phyloP scores from a whole-genome alignment of 2,888 invertebrate species.

The Abrostola triplasia region DNA sequence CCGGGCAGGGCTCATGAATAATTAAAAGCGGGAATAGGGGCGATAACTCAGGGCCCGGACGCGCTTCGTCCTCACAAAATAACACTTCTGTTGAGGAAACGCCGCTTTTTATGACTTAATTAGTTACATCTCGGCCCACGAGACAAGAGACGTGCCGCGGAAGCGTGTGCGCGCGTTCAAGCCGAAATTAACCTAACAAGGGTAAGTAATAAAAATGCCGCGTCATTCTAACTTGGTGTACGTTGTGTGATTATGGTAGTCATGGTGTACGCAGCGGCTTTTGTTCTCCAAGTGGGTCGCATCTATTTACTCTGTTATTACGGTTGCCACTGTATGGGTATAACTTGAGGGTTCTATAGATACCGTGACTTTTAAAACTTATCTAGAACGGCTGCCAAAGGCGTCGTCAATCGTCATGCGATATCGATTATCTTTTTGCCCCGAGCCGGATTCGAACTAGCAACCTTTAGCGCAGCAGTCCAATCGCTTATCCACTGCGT shows the following conservation, averaged over 20 bases:
- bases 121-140: constrained; percentile 75
- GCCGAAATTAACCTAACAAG: constrained; percentile 72
- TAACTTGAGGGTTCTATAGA: neutral
- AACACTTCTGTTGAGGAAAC: constrained; percentile 75
- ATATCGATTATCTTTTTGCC: no score
- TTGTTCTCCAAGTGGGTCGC: constrained; percentile 48
- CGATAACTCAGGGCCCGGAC: constrained; percentile 77
- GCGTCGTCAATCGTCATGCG: no score
- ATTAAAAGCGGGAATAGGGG: constrained; percentile 78
- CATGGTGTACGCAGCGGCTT: constrained; percentile 36
- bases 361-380: neutral
- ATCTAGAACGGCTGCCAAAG: no score
- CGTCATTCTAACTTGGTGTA: constrained; percentile 46
- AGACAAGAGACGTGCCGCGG: constrained; percentile 60
- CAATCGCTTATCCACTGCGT: no score
- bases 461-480: no score
- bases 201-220: constrained; percentile 58
- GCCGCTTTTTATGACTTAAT: constrained; percentile 82
- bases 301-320: constrained; percentile 22
- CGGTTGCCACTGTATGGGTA: constrained; percentile 6
- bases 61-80: constrained; percentile 70
- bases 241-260: constrained; percentile 34
- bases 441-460: no score
- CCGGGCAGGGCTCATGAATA: constrained; percentile 79
- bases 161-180: constrained; percentile 65